phyloP scores from a whole-genome alignment of 2,113 vertebrate genomes.

The Callochromis pleurospilus region DNA sequence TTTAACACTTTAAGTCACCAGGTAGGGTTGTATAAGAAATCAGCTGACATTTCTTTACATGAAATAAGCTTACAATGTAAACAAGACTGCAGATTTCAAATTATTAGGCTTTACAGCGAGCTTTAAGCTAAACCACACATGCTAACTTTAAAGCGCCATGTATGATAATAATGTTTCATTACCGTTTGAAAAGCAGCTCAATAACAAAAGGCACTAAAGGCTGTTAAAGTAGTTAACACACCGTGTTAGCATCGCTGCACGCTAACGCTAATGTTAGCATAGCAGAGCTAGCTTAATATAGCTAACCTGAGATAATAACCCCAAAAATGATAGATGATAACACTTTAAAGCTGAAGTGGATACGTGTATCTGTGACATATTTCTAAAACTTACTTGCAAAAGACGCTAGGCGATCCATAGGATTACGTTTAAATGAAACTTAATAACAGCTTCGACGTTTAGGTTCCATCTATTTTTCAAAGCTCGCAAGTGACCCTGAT shows the following conservation, averaged over 20 bases:
- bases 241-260: neutral
- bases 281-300: neutral
- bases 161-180: neutral
- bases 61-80: neutral
- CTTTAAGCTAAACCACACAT: neutral
- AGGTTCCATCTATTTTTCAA: slow-evolving; percentile 13
- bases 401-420: slow-evolving; percentile 85
- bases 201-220: neutral
- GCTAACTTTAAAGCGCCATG: neutral
- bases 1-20: neutral
- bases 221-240: neutral
- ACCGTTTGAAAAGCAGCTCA: neutral
- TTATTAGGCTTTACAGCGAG: neutral
- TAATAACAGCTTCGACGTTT: neutral
- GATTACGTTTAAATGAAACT: neutral
- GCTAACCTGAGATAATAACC: neutral
- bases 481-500: neutral
- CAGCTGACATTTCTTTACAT: neutral
- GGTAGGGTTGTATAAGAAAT: neutral
- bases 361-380: neutral
- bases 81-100: neutral
- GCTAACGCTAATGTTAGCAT: neutral
- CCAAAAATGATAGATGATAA: rapidly evolving
- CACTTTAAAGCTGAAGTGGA: neutral
- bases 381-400: slow-evolving; percentile 82